A percentile compares a stretch with the other conserved stretches of the same genome.
Conservation (phyloP, 2,113 vertebrate species). For the Rhea americana region DNA sequence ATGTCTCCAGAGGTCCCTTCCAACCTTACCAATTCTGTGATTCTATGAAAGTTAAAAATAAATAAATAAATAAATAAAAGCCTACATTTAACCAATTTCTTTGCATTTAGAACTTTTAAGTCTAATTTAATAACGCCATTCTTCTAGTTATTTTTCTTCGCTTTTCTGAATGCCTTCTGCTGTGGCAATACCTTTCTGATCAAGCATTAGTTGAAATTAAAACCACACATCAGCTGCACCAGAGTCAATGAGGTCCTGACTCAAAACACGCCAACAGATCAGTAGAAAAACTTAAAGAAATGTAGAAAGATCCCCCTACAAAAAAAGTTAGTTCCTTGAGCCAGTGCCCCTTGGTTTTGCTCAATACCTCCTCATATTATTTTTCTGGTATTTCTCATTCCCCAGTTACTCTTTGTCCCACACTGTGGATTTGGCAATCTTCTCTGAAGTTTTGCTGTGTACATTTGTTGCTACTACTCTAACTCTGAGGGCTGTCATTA, state of each 20-base stretch:
- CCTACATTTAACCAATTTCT: not conserved
- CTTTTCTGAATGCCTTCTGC: not conserved
- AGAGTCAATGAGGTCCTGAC: not conserved
- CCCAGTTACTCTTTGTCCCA: not conserved
- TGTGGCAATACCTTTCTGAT: not conserved
- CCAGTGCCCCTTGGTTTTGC: not conserved
- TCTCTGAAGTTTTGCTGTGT: not conserved
- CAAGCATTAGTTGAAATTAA: not conserved
- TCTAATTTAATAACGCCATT: not conserved
- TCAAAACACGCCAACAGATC: not conserved
- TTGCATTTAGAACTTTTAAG: not conserved
- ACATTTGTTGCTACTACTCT: not conserved
- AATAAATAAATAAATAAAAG: too few species aligned
- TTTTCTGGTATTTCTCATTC: not conserved
- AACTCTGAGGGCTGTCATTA: fast-evolving
- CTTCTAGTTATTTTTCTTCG: not conserved
- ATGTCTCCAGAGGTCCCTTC: too few species aligned
- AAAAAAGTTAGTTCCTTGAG: not conserved
- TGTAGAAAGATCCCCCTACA: not conserved
- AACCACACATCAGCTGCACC: not conserved
- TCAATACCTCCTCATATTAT: fast-evolving
- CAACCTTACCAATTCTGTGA: too few species aligned
- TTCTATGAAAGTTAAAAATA: too few species aligned
- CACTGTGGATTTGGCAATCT: not conserved
- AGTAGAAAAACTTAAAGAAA: not conserved